These are phyloP conservation scores for Caenorhabditis remanei DNA, from an alignment of 1,140 invertebrate genomes.

Conservation along the genomic window DNA sequence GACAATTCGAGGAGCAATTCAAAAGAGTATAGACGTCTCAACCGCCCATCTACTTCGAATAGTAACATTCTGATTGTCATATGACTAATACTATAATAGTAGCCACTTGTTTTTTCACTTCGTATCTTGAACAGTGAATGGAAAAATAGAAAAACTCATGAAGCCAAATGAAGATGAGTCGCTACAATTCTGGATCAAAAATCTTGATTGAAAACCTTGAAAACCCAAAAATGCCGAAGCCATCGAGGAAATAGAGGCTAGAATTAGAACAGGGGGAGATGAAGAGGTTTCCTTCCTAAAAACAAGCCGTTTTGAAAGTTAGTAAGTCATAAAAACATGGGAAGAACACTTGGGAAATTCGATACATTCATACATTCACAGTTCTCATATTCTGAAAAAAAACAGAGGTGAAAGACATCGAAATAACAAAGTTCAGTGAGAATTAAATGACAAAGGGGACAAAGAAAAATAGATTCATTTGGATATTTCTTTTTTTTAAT, in stretches of 20 bases:
- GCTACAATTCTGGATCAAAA: background rate
- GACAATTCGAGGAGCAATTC: background rate
- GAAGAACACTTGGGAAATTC: background rate
- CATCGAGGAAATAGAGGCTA: background rate
- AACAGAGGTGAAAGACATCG: background rate
- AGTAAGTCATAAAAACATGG: background rate
- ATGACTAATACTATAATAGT: background rate
- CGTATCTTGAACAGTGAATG: background rate
- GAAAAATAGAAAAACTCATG: background rate
- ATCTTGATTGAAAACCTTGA: slow-evolving; percentile 10
- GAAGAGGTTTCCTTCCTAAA: background rate
- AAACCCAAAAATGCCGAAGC: slow-evolving; percentile 19
- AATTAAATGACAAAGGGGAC: background rate
- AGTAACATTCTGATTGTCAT: background rate
- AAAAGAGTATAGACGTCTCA: background rate
- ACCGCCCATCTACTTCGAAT: background rate
- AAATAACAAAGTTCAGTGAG: background rate
- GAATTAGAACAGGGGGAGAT: background rate
- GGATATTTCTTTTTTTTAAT: too few relatives aligned
- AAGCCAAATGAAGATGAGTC: slow-evolving; percentile 28
- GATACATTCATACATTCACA: slow-evolving; percentile 17
- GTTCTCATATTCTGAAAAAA: background rate
- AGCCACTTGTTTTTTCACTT: background rate
- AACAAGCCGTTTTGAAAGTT: background rate
- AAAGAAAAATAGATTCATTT: background rate